Base-by-base conservation (phyloP, 2,888 invertebrate genomes). In the Notodonta dromedarius region DNA sequence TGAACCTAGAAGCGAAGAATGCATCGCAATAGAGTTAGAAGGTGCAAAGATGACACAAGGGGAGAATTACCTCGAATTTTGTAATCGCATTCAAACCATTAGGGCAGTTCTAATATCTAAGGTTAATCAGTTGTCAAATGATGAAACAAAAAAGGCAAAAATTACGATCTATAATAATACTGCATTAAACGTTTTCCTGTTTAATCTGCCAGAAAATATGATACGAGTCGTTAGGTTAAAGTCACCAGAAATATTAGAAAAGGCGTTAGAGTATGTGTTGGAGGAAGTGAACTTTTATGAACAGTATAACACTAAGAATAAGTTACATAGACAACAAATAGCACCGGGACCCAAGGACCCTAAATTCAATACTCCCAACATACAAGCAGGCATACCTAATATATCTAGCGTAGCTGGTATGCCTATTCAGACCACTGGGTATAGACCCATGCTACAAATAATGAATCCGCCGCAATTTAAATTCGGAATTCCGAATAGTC, bases 131-230 rank as follows among this genome's bases (percentile, higher is more conserved):
- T 14, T 7, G 12, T n/a, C 24, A 3, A 40, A 5, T n/a, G 40
- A 55, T 14, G 39, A 40, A n/a, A 13, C 7, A 9, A 13, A 16
- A n/a, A 51, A 8, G 14, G 4, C 11, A 3, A 65, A 67, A 54
- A 62, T 52, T 11, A 52, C 42, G 13, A 69, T 69, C 14, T 71
- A 69, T 56, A 62, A 71, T 42, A 56, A 65, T 42, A 65, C 58
- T 5, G 58, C 69, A 5, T 50, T 69, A 13, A 61, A 71, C 24
- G 62, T 66, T 11, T 71, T 69, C 50, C 14, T 69, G 5, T 63
- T 60, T 24, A 64, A 67, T 44, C 52, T 57, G 51, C 55, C 65
- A 0, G 67, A 67, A 32, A 50, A 66, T 35, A 51, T 69, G 55
- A 46, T 65, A 5, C n/a, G 65, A 0, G 13, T 61, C 0, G 62